Evolutionary conservation across 1,140 invertebrate genomes (phyloP).

Genomic region (Lepidurus arcticus): DNA sequence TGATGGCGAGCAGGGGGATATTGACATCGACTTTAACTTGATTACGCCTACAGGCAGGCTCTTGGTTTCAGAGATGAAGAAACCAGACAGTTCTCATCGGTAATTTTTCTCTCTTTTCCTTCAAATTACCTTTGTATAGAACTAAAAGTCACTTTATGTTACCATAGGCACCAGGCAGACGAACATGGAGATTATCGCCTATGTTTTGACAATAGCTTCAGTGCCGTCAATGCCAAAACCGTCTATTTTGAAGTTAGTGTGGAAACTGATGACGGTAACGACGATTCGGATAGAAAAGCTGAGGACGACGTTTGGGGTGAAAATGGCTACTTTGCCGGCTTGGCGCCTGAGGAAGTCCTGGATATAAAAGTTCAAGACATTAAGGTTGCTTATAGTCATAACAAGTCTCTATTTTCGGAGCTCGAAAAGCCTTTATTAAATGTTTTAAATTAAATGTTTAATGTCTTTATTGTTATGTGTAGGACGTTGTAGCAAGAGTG

Average conservation of each 20-base stretch:
- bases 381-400: conserved; percentile 45
- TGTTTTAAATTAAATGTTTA: no score
- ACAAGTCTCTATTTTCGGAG: conserved; percentile 11
- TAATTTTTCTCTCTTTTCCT: conserved; percentile 33
- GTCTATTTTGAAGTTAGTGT: conserved; percentile 74
- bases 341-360: conserved; percentile 51
- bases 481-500: conserved; percentile 55
- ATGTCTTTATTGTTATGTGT: conserved; percentile 36
- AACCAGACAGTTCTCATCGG: conserved; percentile 62
- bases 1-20: conserved; percentile 64
- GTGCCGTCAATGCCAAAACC: conserved; percentile 67
- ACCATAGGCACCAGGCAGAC: conserved; percentile 32
- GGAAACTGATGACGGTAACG: conserved; percentile 54
- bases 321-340: conserved; percentile 36
- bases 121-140: neutral
- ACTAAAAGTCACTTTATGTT: conserved; percentile 29
- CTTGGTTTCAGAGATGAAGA: conserved; percentile 61
- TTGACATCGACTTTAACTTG: conserved; percentile 69
- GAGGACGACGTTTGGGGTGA: conserved; percentile 36
- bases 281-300: conserved; percentile 45
- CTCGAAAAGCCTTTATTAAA: neutral
- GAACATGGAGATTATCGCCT: conserved; percentile 66
- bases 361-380: conserved; percentile 61
- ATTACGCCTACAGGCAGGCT: conserved; percentile 57
- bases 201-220: conserved; percentile 78